These are phyloP conservation scores for Hoplodrina blanda DNA, from an alignment of 2,888 invertebrate genomes.

Conservation along the genomic window DNA sequence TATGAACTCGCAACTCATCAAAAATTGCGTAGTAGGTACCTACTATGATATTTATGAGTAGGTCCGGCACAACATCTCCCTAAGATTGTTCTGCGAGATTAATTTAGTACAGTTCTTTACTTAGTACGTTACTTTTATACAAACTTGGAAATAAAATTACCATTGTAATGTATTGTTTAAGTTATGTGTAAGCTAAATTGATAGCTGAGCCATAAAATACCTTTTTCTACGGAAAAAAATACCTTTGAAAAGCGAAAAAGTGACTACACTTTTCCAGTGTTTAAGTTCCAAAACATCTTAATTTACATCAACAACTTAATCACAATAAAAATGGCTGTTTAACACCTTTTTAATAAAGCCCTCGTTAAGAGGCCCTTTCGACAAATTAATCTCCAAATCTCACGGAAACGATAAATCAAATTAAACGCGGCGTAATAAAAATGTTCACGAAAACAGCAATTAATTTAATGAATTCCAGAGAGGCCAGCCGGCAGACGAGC, in stretches of 20 bases:
- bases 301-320: constrained; percentile 35
- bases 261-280: neutral
- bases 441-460: constrained; percentile 62
- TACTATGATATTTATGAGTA: constrained; percentile 27
- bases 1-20: too few species aligned
- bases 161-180: neutral
- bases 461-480: constrained; percentile 71
- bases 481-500: constrained; percentile 58
- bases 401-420: constrained; percentile 63
- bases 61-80: constrained; percentile 10
- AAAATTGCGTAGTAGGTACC: neutral
- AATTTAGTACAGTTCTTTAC: neutral
- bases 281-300: constrained; percentile 3
- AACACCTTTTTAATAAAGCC: constrained; percentile 60
- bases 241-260: neutral
- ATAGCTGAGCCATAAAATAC: neutral
- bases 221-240: neutral
- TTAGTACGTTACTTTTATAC: neutral
- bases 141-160: constrained; percentile 26
- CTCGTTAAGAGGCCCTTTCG: constrained; percentile 31
- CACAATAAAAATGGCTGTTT: constrained; percentile 46
- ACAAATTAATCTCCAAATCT: constrained; percentile 60
- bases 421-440: constrained; percentile 61
- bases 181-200: neutral
- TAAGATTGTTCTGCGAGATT: constrained; percentile 10